phyloP scores from a whole-genome alignment of 2,888 invertebrate species.

The Archips xylosteana region DNA sequence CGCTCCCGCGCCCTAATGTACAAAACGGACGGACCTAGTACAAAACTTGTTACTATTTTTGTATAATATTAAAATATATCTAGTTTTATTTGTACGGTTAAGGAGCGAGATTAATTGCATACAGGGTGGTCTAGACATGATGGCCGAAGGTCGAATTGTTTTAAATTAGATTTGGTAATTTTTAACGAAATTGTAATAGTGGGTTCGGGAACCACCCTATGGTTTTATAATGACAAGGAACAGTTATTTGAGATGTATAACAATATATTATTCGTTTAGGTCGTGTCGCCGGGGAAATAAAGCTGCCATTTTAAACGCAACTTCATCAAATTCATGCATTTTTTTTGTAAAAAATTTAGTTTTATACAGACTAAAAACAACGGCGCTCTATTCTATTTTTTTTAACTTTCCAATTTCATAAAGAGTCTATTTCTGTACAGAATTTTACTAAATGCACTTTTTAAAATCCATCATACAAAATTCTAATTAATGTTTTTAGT shows the following conservation, averaged over 20 bases:
- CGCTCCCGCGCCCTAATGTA: slow-evolving; percentile 76
- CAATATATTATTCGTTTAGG: slow-evolving; percentile 17
- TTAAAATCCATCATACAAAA: no score
- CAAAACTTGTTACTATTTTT: slow-evolving; percentile 85
- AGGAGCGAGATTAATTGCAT: slow-evolving; percentile 51
- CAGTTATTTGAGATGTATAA: slow-evolving; percentile 29
- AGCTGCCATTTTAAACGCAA: slow-evolving; percentile 6
- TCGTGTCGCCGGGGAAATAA: slow-evolving; percentile 5
- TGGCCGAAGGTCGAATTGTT: slow-evolving; percentile 26
- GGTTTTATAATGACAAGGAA: slow-evolving; percentile 22
- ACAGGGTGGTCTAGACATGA: slow-evolving; percentile 38
- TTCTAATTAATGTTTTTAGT: no score
- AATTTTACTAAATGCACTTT: no score
- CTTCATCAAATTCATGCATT: neutral
- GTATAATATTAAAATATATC: slow-evolving; percentile 78
- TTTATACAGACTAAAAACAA: no score
- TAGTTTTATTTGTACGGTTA: slow-evolving; percentile 67
- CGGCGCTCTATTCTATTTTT: no score
- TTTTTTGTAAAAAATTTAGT: no score
- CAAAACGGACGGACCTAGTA: slow-evolving; percentile 81
- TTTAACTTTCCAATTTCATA: no score
- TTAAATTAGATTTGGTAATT: slow-evolving; percentile 25
- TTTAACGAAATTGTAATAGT: slow-evolving; percentile 14
- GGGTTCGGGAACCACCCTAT: slow-evolving; percentile 26
- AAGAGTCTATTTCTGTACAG: no score